Evolutionary conservation across 2,113 vertebrate species (phyloP).

Genomic region (Vidua macroura): DNA sequence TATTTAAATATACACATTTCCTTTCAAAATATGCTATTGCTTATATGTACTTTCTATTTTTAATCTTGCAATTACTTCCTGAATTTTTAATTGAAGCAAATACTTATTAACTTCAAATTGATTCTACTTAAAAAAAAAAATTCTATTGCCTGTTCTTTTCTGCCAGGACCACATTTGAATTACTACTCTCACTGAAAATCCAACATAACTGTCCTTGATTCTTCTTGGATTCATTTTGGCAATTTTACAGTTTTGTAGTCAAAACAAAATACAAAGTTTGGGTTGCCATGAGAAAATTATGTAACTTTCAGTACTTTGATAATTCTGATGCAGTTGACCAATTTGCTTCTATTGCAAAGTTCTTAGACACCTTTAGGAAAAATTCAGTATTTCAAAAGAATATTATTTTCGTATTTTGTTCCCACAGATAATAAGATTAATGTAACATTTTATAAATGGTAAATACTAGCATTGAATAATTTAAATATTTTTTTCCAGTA

Average conservation of each 20-base stretch:
- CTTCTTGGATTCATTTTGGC: not conserved
- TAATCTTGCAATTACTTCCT: not conserved
- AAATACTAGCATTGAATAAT: not conserved
- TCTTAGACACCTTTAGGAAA: not conserved
- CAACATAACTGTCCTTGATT: not conserved
- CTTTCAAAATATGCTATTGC: not conserved
- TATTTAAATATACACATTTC: not conserved
- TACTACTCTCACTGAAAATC: not conserved
- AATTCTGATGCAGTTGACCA: not conserved
- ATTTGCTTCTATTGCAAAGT: not conserved
- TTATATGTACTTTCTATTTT: constrained; percentile 5
- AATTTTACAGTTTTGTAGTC: not conserved
- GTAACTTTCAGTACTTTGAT: not conserved
- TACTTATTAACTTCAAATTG: not conserved
- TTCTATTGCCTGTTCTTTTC: not conserved
- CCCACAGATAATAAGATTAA: not conserved
- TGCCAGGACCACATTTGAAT: not conserved
- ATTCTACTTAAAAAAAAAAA: not conserved
- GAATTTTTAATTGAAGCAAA: not conserved
- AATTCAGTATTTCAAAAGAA: not conserved
- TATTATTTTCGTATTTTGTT: not conserved
- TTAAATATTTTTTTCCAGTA: not conserved
- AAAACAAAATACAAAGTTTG: not conserved
- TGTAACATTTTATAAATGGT: not conserved
- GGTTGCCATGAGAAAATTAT: not conserved